phyloP scores from a whole-genome alignment of 2,888 invertebrate genomes.

The Drosophila multiciliata region DNA sequence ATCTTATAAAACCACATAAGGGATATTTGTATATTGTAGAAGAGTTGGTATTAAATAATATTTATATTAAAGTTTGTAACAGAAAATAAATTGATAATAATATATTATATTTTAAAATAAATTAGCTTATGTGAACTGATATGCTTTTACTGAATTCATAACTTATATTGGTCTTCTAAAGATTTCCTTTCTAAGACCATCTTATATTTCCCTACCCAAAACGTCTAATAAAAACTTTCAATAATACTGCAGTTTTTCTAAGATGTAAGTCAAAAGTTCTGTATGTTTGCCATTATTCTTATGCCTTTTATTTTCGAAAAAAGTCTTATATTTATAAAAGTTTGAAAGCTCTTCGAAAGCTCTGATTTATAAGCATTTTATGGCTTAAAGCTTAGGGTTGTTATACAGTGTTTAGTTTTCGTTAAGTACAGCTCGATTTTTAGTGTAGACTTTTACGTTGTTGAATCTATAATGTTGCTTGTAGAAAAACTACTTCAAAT shows the following conservation, averaged over 20 bases:
- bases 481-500: neutral
- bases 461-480: neutral
- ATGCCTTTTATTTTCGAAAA: neutral
- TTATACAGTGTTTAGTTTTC: neutral
- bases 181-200: neutral
- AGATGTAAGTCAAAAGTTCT: neutral
- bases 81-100: neutral
- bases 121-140: too few species aligned
- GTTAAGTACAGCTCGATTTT: neutral
- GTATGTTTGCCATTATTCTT: neutral
- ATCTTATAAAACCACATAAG: neutral
- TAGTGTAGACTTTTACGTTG: conserved; percentile 32
- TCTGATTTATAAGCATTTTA: neutral
- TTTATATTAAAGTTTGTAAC: neutral
- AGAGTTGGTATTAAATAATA: neutral
- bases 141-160: neutral
- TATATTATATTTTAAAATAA: too few species aligned
- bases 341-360: conserved; percentile 3
- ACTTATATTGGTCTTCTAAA: neutral
- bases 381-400: neutral
- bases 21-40: neutral
- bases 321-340: neutral
- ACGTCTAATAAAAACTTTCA: neutral
- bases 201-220: neutral
- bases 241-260: neutral